Conservation (phyloP, 2,797 vertebrate species). For the Darevskia nairensis region DNA sequence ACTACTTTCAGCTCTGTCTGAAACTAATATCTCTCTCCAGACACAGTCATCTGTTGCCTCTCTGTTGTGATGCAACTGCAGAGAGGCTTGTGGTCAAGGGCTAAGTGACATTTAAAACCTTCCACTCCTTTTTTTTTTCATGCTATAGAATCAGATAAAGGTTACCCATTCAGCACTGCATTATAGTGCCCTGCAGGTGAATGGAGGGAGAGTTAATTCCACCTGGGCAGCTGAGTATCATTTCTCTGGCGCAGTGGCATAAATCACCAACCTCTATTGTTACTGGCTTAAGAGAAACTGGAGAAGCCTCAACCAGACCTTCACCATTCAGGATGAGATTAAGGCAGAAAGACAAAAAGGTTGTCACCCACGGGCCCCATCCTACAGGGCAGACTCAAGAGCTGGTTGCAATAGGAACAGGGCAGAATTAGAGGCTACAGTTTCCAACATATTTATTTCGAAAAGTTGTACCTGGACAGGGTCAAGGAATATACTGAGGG, state of each 20-base stretch:
- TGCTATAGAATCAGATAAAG: slow-evolving; percentile 4
- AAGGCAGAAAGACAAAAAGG: not conserved
- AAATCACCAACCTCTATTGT: not conserved
- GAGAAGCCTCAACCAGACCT: not conserved
- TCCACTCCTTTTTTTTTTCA: not conserved
- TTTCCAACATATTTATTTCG: not conserved
- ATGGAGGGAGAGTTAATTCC: not conserved
- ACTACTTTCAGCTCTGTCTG: not conserved
- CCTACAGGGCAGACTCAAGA: not conserved
- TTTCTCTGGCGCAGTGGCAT: not conserved
- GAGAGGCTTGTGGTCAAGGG: not conserved
- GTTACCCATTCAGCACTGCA: not conserved
- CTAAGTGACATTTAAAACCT: not conserved
- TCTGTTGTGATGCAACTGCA: not conserved
- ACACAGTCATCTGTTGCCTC: not conserved
- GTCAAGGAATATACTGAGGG: not conserved
- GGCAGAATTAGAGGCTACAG: not conserved
- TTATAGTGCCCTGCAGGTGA: not conserved
- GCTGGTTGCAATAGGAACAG: not conserved
- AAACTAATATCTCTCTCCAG: not conserved
- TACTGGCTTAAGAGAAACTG: not conserved
- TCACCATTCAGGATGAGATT: not conserved
- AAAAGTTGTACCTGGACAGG: not conserved
- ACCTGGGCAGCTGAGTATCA: not conserved
- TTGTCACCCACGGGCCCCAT: not conserved